Base-by-base conservation (phyloP, 2,797 vertebrate species). In the Acanthopagrus latus region DNA sequence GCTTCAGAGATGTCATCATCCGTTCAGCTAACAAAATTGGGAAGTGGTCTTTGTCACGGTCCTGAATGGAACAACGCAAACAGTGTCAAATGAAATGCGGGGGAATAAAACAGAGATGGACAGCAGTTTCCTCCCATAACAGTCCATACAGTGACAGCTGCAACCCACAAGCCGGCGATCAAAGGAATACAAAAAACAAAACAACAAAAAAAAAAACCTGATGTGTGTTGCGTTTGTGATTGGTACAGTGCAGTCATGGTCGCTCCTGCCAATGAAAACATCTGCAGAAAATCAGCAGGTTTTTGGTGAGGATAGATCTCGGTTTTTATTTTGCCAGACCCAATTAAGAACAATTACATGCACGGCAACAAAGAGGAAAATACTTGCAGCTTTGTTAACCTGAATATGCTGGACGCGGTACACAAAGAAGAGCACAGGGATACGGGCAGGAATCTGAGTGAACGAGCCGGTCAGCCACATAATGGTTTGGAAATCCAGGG, bases 271-370 rank as follows among this genome's bases (percentile, higher is more conserved):
- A 84, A 57, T 77, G 68, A 76, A 81, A 84, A 81, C 76, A 86
- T 77, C 87, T 81, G 77, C 66, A 76, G 3, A 74, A 77, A 75
- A 83, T 71, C 41, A 4, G 57, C 54, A 27, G 55, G 47, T 74
- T 76, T 29, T 80, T 68, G 56, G 74, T 73, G 67, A 69, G 55
- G 55, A 76, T 69, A 27, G 21, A 73, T 78, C 70, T 75, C 33
- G 66, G 55, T 70, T 64, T 88, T 80, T 67, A 38, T 58, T 70
- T 67, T 81, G 59, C 74, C 80, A 88, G 80, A 44, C 43, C 51
- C 83, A 78, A 83, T 88, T 68, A 81, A 76, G 85, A 84, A 81
- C 82, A 86, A 86, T 87, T 81, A 78, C 67, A 84, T 79, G 84
- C 63, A 29, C 29, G 48, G 51, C 69, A 82, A 73, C 14, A 46